Evolutionary conservation across 2,113 vertebrate genomes (phyloP).

Genomic region (Tetrao urogallus): DNA sequence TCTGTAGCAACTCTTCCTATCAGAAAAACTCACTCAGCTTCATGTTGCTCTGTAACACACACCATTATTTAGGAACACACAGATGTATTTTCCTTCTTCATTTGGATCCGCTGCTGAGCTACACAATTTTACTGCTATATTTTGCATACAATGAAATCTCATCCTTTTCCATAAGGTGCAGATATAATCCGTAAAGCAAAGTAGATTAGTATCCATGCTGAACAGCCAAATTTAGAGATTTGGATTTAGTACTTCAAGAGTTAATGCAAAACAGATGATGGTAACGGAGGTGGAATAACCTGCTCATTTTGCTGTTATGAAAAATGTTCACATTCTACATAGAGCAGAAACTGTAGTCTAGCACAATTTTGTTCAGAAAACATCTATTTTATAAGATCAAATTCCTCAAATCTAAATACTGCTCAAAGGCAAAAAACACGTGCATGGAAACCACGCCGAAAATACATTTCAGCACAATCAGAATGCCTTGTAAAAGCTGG

Average conservation of each 20-base stretch:
- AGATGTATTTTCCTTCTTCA: neutral
- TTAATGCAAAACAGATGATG: neutral
- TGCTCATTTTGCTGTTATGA: neutral
- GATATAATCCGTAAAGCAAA: conserved; percentile 15
- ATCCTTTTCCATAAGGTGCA: neutral
- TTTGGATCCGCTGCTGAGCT: neutral
- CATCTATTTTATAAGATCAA: neutral
- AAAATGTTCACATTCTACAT: neutral
- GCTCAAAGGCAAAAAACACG: neutral
- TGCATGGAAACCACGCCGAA: neutral
- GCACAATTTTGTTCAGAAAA: neutral
- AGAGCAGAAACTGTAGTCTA: neutral
- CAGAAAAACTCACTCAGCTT: neutral
- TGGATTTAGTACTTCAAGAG: neutral
- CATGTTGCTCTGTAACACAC: neutral
- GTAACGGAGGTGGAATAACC: neutral
- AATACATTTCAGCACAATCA: neutral
- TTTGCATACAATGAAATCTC: neutral
- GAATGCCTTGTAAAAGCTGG: neutral
- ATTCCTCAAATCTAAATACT: neutral
- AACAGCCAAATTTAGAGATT: neutral
- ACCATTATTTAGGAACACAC: neutral
- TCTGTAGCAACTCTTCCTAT: neutral
- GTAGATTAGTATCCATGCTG: conserved; percentile 13
- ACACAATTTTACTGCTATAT: neutral